A percentile compares a stretch with the other conserved stretches of the same genome.
Evolutionary conservation across 1,140 invertebrate species (phyloP).

Genomic region (Dufourea novaeangliae): DNA sequence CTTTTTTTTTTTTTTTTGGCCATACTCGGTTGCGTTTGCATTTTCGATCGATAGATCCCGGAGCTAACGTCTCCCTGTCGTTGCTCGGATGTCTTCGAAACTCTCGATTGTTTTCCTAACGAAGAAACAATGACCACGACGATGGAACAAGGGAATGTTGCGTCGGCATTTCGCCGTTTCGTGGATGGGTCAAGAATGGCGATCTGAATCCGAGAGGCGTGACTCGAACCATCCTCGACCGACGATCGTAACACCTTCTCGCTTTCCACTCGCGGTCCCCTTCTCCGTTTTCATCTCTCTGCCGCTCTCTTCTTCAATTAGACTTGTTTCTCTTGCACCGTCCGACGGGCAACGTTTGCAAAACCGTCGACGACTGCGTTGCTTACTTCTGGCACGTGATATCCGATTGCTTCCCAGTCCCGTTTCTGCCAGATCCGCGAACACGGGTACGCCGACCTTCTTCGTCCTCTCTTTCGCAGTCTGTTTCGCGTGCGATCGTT

Average conservation of each 20-base stretch:
- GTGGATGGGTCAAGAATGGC: not conserved
- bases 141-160: too few relatives aligned
- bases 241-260: too few relatives aligned
- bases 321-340: conserved; percentile 1
- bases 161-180: not conserved
- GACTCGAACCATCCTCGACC: not conserved
- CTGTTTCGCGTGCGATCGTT: too few relatives aligned
- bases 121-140: too few relatives aligned
- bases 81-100: too few relatives aligned
- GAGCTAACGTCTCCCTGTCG: too few relatives aligned
- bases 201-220: not conserved
- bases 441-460: conserved; percentile 63
- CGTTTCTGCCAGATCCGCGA: conserved; percentile 63
- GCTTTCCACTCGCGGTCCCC: too few relatives aligned
- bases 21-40: too few relatives aligned
- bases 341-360: conserved; percentile 23
- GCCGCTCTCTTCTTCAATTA: not conserved
- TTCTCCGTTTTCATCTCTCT: too few relatives aligned
- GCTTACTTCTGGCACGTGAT: conserved; percentile 62
- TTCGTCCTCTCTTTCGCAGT: conserved; percentile 43
- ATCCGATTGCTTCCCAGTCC: conserved; percentile 67
- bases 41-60: too few relatives aligned
- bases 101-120: too few relatives aligned
- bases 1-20: too few relatives aligned
- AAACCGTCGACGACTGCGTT: conserved; percentile 57